Conservation (phyloP, 2,888 invertebrate species). For the Cryptus armator region DNA sequence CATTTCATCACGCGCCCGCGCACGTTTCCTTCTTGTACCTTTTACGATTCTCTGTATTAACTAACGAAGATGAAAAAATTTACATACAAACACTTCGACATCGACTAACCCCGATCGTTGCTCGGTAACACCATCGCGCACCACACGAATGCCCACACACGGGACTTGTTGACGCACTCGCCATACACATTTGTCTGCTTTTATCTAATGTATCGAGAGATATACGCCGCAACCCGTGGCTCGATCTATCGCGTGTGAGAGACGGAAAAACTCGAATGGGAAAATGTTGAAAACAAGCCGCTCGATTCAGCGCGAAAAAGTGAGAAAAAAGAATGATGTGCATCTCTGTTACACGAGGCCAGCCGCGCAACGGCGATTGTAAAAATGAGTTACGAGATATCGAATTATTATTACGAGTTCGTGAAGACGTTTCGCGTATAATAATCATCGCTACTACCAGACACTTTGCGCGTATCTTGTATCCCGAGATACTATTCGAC, state of each 20-base stretch:
- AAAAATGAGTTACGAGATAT: slow-evolving; percentile 50
- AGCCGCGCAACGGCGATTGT: neutral
- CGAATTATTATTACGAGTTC: slow-evolving; percentile 47
- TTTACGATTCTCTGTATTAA: slow-evolving; percentile 49
- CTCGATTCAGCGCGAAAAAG: neutral
- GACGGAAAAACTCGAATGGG: slow-evolving; percentile 5
- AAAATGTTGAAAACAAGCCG: neutral
- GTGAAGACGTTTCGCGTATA: slow-evolving; percentile 25
- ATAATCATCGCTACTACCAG: slow-evolving; percentile 24
- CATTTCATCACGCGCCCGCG: slow-evolving; percentile 35
- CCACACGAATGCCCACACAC: slow-evolving; percentile 14
- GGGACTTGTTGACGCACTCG: slow-evolving; percentile 12
- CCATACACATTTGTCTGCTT: slow-evolving; percentile 20
- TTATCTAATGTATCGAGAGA: neutral
- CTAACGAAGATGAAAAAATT: slow-evolving; percentile 42
- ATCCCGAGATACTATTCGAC: neutral
- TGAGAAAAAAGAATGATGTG: neutral
- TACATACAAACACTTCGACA: slow-evolving; percentile 50
- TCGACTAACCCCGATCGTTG: slow-evolving; percentile 11
- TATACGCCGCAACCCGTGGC: slow-evolving; percentile 5
- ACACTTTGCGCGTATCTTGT: neutral
- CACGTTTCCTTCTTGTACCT: slow-evolving; percentile 12
- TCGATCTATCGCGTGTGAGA: neutral
- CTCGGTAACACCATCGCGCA: slow-evolving; percentile 10
- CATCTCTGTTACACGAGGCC: neutral